These are phyloP conservation scores for Odocoileus hemionus DNA, from an alignment of 2,113 vertebrate genomes.

Conservation along the genomic window DNA sequence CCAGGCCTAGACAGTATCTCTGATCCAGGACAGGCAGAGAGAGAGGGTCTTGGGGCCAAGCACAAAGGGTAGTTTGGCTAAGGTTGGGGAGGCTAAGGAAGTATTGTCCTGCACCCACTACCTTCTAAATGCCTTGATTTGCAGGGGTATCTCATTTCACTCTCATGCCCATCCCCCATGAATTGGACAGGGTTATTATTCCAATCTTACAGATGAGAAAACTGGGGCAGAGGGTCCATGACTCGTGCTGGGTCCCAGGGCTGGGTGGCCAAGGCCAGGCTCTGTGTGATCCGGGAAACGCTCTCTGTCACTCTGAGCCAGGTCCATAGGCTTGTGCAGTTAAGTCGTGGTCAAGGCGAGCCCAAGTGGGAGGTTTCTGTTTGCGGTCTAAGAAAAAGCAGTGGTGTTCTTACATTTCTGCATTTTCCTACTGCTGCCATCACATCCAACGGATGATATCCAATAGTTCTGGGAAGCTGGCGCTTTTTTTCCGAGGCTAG, in stretches of 20 bases:
- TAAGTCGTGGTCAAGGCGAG: not conserved
- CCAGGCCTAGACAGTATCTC: not conserved
- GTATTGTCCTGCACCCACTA: not conserved
- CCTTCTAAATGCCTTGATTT: not conserved
- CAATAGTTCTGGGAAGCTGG: not conserved
- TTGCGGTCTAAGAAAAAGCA: not conserved
- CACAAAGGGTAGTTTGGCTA: not conserved
- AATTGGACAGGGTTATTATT: not conserved
- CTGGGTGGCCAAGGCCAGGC: not conserved
- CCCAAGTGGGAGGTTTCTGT: not conserved
- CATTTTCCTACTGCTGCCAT: not conserved
- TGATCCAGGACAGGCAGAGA: not conserved
- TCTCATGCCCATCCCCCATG: no score
- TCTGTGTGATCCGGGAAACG: fast-evolving
- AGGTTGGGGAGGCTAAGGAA: not conserved
- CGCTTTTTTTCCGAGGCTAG: not conserved
- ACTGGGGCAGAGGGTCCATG: not conserved
- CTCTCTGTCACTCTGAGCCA: no score
- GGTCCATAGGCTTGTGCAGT: not conserved
- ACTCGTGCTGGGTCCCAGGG: not conserved
- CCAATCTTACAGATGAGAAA: not conserved
- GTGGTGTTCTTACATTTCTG: not conserved
- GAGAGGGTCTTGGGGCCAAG: not conserved
- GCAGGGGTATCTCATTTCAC: not conserved
- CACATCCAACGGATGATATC: not conserved